Conservation (phyloP, 2,797 vertebrate species). For the Garrulus glandarius region DNA sequence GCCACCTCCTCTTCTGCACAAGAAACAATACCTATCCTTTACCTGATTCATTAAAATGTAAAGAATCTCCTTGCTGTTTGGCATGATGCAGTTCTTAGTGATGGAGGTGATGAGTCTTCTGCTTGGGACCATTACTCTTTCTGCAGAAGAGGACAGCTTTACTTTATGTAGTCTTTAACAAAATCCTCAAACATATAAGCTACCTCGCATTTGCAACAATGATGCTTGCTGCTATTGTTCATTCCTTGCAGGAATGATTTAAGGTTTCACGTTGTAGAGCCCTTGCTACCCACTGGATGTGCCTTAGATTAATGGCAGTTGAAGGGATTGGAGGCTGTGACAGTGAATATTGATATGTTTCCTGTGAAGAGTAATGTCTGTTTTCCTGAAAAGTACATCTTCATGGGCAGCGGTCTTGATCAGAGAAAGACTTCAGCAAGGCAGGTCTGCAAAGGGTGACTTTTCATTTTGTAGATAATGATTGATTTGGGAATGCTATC, state of each 20-base stretch:
- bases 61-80: background rate
- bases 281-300: background rate
- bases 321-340: background rate
- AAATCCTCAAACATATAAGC: background rate
- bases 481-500: background rate
- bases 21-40: background rate
- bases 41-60: background rate
- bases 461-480: background rate
- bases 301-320: background rate
- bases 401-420: background rate
- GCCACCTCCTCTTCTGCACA: background rate
- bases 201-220: accelerated
- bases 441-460: background rate
- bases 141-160: background rate
- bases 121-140: background rate
- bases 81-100: background rate
- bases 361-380: background rate
- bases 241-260: background rate
- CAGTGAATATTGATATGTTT: background rate
- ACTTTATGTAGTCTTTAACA: background rate
- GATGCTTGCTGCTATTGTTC: background rate
- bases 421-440: background rate
- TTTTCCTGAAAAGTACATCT: background rate
- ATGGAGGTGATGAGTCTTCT: background rate
- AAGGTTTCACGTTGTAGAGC: background rate